Conservation (phyloP, 2,888 invertebrate species). For the Drosophila kanekoi region DNA sequence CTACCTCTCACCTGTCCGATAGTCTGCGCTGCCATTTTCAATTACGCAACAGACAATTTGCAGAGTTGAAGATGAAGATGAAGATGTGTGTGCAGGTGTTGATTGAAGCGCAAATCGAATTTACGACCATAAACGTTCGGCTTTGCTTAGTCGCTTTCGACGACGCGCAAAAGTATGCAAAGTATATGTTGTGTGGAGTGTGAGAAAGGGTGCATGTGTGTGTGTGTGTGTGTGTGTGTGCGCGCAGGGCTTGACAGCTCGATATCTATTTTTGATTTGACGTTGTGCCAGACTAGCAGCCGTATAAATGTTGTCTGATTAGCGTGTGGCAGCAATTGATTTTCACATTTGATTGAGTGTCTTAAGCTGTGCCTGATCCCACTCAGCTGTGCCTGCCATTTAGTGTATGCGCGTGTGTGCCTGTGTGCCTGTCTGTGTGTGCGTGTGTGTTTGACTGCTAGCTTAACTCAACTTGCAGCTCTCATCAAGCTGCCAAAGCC, state of each 20-base stretch:
- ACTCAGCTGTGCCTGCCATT: constrained; percentile 5
- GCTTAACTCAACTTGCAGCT: constrained; percentile 33
- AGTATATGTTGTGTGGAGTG: constrained; percentile 24
- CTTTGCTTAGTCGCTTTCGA: constrained; percentile 24
- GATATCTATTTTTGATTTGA: constrained; percentile 41
- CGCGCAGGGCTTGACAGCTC: constrained; percentile 30
- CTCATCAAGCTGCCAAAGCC: constrained; percentile 42
- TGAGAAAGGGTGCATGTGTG: neutral
- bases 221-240: constrained; percentile 7
- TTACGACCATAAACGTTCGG: constrained; percentile 52
- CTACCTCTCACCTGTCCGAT: neutral
- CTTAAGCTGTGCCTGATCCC: constrained; percentile 48
- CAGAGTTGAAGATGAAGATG: constrained; percentile 14
- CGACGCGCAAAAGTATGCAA: constrained; percentile 56
- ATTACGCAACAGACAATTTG: constrained; percentile 46
- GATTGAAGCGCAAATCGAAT: constrained; percentile 70
- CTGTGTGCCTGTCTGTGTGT: constrained; percentile 2
- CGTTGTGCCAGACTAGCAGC: constrained; percentile 27
- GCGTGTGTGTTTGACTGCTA: constrained; percentile 12
- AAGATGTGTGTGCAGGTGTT: constrained; percentile 50
- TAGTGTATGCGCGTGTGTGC: neutral
- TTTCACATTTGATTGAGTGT: constrained; percentile 61
- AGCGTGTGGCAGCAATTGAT: constrained; percentile 62
- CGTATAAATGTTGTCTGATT: constrained; percentile 64
- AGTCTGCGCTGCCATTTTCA: constrained; percentile 43